Percentiles rank a stretch among this genome's conserved stretches.
These are phyloP conservation scores for Musca vetustissima DNA, from an alignment of 1,140 invertebrate species.

Conservation along the genomic window DNA sequence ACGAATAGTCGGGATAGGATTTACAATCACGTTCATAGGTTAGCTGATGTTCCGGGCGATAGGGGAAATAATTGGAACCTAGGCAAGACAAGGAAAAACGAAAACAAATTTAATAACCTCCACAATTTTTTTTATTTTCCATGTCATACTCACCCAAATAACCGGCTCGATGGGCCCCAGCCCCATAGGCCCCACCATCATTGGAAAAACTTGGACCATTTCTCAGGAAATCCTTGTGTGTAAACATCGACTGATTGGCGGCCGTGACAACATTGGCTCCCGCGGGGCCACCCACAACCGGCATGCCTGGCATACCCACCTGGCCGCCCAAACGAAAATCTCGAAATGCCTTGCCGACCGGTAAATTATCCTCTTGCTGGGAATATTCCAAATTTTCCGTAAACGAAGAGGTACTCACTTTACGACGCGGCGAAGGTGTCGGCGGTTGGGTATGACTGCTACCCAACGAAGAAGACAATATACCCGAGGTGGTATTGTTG, in stretches of 20 bases:
- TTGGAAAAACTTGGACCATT: conserved; percentile 52
- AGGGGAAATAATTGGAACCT: conserved; percentile 54
- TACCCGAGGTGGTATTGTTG: conserved; percentile 44
- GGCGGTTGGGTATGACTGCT: conserved; percentile 58
- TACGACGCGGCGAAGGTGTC: conserved; percentile 71
- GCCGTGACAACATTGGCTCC: conserved; percentile 5
- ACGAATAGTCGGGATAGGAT: conserved; percentile 54
- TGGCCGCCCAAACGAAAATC: conserved; percentile 43
- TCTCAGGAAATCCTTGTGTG: conserved; percentile 58
- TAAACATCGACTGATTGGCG: conserved; percentile 42
- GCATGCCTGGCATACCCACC: conserved; percentile 10
- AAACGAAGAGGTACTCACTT: conserved; percentile 63
- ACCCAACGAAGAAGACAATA: conserved; percentile 40
- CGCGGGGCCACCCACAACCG: conserved; percentile 2
- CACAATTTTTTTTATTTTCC: too few species aligned
- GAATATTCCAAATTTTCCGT: conserved; percentile 33
- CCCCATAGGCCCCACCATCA: conserved; percentile 39
- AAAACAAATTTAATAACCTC: too few species aligned
- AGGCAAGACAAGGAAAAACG: too few species aligned
- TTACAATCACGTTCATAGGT: conserved; percentile 52
- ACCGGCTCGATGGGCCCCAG: conserved; percentile 42
- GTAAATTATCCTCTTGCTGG: conserved; percentile 17
- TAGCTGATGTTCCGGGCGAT: conserved; percentile 50
- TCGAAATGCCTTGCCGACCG: conserved; percentile 35
- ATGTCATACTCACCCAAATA: conserved; percentile 46